Base-by-base conservation (phyloP, 2,797 vertebrate genomes). In the Synaphobranchus kaupii region DNA sequence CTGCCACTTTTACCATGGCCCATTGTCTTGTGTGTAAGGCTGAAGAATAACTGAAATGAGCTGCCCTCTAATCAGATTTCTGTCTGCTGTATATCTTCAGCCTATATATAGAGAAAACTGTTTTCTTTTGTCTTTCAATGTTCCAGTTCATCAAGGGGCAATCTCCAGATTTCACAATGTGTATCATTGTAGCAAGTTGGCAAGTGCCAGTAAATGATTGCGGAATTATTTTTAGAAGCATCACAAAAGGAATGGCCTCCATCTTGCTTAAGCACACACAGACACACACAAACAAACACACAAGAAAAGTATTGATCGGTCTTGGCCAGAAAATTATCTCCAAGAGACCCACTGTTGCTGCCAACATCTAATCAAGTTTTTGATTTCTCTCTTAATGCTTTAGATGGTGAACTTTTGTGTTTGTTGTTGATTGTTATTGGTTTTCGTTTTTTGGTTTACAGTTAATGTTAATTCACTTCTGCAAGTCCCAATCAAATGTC, bases 1-100 rank as follows among this genome's bases (percentile, higher is more conserved):
- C 87, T 89, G 92, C 92, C 93, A 91, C 95, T 94, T 96, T 94
- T 93, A 94, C 92, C 91, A 85, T 93, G 87, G 94, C 89, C 93
- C 93, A 93, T 93, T 94, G 90, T 92, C 86, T 90, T 48, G 22
- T 88, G 89, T 92, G 63, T 90, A 87, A 86, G 93, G 86, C 88
- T 63, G 63, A 91, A 93, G 92, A 95, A 92, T 91, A 94, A 94
- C 89, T 87, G 86, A 90, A 81, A 85, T 89, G 88, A 90, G 86
- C 87, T 88, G 47, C 73, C 80, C 31, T 87, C 90, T 89, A 87
- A 73, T 88, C 88, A 91, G 87, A 92, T 92, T 92, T 87, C 92
- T 89, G 83, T 84, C 82, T 81, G 28, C 88, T 91, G 86, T 89
- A 54, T 90, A 89, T 90, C 66, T 15, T 91, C 84, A 90, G 54